Base-by-base conservation (phyloP, 2,888 invertebrate genomes). In the Lordiphosa fenestrarum region DNA sequence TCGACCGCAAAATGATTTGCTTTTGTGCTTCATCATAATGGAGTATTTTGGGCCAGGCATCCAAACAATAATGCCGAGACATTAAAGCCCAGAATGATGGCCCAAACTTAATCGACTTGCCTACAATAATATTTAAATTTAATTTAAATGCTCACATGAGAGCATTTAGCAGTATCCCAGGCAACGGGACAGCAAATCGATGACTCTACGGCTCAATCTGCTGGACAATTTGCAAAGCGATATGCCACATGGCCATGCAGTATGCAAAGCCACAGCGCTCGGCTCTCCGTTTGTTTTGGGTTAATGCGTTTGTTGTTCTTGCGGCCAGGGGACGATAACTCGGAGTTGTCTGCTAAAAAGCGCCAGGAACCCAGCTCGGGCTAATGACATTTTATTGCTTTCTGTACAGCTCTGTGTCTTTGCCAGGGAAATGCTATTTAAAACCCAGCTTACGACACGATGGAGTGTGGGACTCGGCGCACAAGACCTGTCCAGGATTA, bases 71-170 rank as follows among this genome's bases (percentile, higher is more conserved):
- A 84, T 78, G 73, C 61, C 64, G 53, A 76, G 71, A 66, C 81
- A 76, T 83, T 76, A 83, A 80, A 83, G 76, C 63, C 64, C 66
- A 64, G 53, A 78, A 78, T 72, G 76, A 72, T 70, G 83, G 63
- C 72, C 70, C 65, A 66, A 58, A 65, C 84, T 72, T 85, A 85
- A 85, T 84, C 84, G 86, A 85, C 76, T 86, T 81, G 69, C 67
- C 71, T 69, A 72, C 73, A 86, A 85, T 85, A 85, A 85, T 86
- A 85, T 86, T 86, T 85, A 85, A 85, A 85, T 86, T 86, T 85
- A 84, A 86, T 86, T 85, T 86, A 74, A 85, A 84, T 85, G 72
- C 82, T 73, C 84, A 82, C 84, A 86, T 76, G 82, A 84, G 82
- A 73, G 66, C 71, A 64, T 66, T 66, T 66, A 66, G 41, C 52